Conservation (phyloP, 2,888 invertebrate genomes). For the Saturnia japonica region DNA sequence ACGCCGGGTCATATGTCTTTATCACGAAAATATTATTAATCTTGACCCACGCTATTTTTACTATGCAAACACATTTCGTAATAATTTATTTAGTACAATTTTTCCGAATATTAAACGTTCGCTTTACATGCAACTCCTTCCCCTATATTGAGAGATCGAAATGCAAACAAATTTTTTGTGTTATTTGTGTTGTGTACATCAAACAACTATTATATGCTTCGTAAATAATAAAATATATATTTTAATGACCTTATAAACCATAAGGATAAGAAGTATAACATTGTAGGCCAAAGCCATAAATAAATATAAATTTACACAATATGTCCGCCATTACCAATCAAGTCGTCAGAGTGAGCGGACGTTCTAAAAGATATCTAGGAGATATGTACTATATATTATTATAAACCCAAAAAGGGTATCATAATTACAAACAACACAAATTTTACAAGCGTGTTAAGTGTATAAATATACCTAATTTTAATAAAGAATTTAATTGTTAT, state of each 20-base stretch:
- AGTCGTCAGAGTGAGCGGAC: background rate
- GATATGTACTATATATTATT: background rate
- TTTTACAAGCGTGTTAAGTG: no score
- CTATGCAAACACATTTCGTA: background rate
- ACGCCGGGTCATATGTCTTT: slow-evolving; percentile 8
- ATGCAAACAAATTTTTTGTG: background rate
- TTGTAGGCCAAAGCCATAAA: no score
- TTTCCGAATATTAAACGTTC: background rate
- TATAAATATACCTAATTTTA: background rate
- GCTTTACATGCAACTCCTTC: background rate
- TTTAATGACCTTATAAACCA: no score
- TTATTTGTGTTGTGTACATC: no score
- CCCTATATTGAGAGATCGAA: background rate
- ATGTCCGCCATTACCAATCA: background rate
- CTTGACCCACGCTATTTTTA: slow-evolving; percentile 7
- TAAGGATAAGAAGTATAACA: no score
- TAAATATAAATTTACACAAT: background rate
- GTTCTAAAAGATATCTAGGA: background rate
- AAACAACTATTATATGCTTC: no score
- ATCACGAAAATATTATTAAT: slow-evolving; percentile 10
- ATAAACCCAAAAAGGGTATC: background rate
- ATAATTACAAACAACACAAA: no score
- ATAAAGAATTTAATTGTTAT: background rate
- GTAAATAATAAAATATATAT: no score
- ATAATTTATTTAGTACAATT: background rate